Base-by-base conservation (phyloP, 2,113 vertebrate species). In the Limnothrissa miodon region DNA sequence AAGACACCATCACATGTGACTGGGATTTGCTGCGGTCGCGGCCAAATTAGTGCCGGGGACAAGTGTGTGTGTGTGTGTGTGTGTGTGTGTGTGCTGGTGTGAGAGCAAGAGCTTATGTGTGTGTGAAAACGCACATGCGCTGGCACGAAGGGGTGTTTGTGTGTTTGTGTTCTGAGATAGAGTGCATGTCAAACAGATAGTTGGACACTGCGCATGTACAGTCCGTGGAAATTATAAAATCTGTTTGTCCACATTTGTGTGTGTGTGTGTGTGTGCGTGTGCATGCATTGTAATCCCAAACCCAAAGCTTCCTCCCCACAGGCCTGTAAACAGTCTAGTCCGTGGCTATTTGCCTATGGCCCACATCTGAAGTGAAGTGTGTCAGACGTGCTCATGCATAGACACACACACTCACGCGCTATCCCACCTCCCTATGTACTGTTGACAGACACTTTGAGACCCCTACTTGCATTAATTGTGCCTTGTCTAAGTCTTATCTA, bases 1-100 rank as follows among this genome's bases (percentile, higher is more conserved):
- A 85, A 85, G 80, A 81, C 79, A 62, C 15, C 10, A 33, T 17
- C 3, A 85, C 87, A 90, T 83, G 89, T 66, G 81, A 0, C 82
- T 70, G 66, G 79, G 17, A 39, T 23, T 70, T 78, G 81, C 62
- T 78, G 44, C 33, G 25, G 29, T 74, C 15, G 10, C 36, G 29
- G 59, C 59, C 66, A 74, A 74, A 74, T 74, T 39, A 78, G 25
- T 21, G 25, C 45, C 9, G 6, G 45, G 17, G 25, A 45, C 33
- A 15, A 17, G 29, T 3, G 66, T 74, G 66, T 74, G 62, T 66
- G 62, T 33, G n/a, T 66, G 62, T 29, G 62, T 1, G 62, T 29
- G 62, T 29, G 62, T 62, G 56, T 62, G 23, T 62, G 56, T 25
- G 56, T 25, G 23, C n/a, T 19, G 23, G 53, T 59, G 59, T 62